These are phyloP conservation scores for Drosophila pegasa DNA, from an alignment of 2,888 invertebrate species.

Conservation along the genomic window DNA sequence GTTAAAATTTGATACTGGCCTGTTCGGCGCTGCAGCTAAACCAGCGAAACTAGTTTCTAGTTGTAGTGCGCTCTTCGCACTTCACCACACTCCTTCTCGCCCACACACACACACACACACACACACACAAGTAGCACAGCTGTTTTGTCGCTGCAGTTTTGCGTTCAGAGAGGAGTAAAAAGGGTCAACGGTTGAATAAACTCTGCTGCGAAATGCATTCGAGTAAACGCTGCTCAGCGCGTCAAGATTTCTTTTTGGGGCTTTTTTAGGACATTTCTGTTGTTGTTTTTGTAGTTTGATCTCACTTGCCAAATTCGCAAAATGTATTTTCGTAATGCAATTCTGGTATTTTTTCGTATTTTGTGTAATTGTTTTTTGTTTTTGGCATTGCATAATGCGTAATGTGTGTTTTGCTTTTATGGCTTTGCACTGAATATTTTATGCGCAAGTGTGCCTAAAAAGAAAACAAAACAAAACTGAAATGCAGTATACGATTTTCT, in stretches of 20 bases:
- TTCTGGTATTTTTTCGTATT: constrained; percentile 27
- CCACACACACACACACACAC: not conserved
- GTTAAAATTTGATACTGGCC: constrained; percentile 62
- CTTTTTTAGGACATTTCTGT: constrained; percentile 15
- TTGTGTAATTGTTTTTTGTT: constrained; percentile 45
- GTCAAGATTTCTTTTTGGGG: constrained; percentile 35
- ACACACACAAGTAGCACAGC: constrained; percentile 47
- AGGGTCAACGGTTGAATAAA: constrained; percentile 83
- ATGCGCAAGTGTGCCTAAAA: not conserved
- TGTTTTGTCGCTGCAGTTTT: constrained; percentile 53
- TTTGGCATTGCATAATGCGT: constrained; percentile 64
- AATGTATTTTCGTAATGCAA: constrained; percentile 52
- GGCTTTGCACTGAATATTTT: constrained; percentile 20
- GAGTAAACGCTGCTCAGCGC: no score
- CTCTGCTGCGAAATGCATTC: constrained; percentile 63
- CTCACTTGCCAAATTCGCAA: constrained; percentile 41
- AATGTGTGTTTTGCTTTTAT: constrained; percentile 24
- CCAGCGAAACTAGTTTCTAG: constrained; percentile 61
- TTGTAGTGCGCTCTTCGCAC: constrained; percentile 15
- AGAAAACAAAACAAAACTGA: not conserved
- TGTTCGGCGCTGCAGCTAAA: constrained; percentile 28
- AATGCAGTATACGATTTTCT: no score
- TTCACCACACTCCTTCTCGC: not conserved
- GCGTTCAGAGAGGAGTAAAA: constrained; percentile 53
- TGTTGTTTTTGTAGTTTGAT: constrained; percentile 3